Percentiles rank a stretch among this genome's conserved stretches.
Conservation (phyloP, 1,140 invertebrate genomes). For the Cherax quadricarinatus region DNA sequence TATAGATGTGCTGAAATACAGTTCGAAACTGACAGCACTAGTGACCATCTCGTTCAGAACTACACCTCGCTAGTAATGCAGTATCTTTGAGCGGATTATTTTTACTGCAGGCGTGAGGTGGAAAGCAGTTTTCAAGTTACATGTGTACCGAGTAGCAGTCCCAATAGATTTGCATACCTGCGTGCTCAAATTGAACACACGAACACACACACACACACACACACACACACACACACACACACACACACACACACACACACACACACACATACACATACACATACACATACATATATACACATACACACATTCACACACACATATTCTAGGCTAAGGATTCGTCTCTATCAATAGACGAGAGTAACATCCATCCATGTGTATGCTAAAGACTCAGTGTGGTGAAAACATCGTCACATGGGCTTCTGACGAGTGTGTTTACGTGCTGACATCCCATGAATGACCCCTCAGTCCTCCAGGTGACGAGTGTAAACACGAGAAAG, state of each 20-base stretch:
- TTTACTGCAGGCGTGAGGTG: neutral
- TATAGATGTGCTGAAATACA: neutral
- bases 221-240: no score
- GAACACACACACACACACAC: neutral
- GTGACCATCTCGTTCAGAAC: neutral
- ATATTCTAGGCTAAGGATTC: no score
- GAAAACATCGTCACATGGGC: neutral
- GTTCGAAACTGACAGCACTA: neutral
- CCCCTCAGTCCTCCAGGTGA: neutral
- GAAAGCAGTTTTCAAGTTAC: neutral
- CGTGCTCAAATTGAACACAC: neutral
- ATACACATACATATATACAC: no score
- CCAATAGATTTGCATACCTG: conserved; percentile 12
- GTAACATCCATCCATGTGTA: neutral
- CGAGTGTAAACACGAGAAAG: neutral
- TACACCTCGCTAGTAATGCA: neutral
- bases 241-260: neutral
- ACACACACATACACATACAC: no score
- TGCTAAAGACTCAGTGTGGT: neutral
- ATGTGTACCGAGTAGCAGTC: neutral
- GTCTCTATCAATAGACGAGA: neutral
- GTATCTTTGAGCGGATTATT: neutral
- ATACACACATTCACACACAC: no score
- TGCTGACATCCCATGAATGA: neutral
- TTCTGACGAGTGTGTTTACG: neutral